Conservation (phyloP, 2,797 vertebrate genomes). For the Adrianichthys oophorus region DNA sequence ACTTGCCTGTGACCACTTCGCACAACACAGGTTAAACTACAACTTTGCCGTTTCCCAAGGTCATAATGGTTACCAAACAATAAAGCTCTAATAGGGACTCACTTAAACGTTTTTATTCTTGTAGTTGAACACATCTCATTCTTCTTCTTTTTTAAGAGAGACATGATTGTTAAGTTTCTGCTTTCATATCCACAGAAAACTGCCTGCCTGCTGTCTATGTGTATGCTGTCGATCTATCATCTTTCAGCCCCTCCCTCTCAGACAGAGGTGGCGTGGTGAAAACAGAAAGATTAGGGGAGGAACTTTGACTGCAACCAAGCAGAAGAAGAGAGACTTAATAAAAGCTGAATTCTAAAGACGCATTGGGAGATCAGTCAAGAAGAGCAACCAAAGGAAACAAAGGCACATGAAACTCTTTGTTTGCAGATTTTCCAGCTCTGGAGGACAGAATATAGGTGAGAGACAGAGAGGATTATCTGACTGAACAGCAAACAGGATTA, state of each 20-base stretch:
- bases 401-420: constrained; percentile 29
- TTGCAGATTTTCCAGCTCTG: constrained; percentile 37
- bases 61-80: constrained; percentile 33
- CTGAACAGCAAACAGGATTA: constrained; percentile 50
- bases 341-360: constrained; percentile 39
- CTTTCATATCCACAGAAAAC: constrained; percentile 18
- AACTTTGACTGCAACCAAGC: constrained; percentile 40
- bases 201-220: constrained; percentile 16
- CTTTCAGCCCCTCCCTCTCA: constrained; percentile 46
- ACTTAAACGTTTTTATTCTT: constrained; percentile 28
- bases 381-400: background rate
- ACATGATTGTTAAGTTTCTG: constrained; percentile 9
- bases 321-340: constrained; percentile 42
- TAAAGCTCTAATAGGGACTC: constrained; percentile 39
- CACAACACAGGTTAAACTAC: too few relatives aligned
- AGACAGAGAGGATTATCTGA: constrained; percentile 67
- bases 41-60: too few relatives aligned
- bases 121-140: constrained; percentile 20
- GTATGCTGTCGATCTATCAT: constrained; percentile 48
- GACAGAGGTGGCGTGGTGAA: constrained; percentile 40
- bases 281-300: constrained; percentile 38
- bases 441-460: constrained; percentile 64
- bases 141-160: constrained; percentile 22
- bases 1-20: too few relatives aligned
- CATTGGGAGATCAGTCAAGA: constrained; percentile 28